A percentile compares a stretch with the other conserved stretches of the same genome.
These are phyloP conservation scores for Brenthis daphne DNA, from an alignment of 2,888 invertebrate genomes.

Conservation along the genomic window DNA sequence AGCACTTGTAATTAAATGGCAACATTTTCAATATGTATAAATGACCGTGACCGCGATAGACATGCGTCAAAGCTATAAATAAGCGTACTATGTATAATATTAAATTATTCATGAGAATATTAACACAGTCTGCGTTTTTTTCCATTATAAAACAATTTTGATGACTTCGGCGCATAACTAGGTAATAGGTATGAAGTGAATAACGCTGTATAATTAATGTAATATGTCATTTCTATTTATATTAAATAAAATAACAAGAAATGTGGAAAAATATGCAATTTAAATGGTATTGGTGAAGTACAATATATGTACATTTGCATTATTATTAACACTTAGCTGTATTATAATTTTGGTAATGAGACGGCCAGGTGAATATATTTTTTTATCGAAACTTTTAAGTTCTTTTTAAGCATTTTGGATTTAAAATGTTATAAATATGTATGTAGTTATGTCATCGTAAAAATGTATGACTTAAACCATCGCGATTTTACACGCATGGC, in stretches of 20 bases:
- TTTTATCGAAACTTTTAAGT: not conserved
- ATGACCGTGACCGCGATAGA: slow-evolving; percentile 28
- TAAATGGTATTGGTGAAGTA: too few relatives aligned
- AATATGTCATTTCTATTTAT: too few relatives aligned
- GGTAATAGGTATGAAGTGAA: slow-evolving; percentile 6
- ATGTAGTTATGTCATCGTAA: slow-evolving; percentile 17
- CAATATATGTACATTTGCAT: too few relatives aligned
- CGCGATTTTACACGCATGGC: slow-evolving; percentile 19
- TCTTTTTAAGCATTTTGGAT: not conserved
- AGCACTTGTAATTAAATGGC: slow-evolving; percentile 3
- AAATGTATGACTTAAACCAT: slow-evolving; percentile 13
- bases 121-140: slow-evolving; percentile 13
- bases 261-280: too few relatives aligned
- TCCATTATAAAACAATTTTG: slow-evolving; percentile 15
- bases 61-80: slow-evolving; percentile 20
- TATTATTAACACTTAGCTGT: too few relatives aligned
- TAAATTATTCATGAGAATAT: slow-evolving; percentile 9
- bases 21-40: slow-evolving; percentile 16
- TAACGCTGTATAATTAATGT: not conserved
- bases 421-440: not conserved
- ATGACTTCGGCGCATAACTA: slow-evolving; percentile 7
- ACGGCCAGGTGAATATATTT: too few relatives aligned
- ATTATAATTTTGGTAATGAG: too few relatives aligned
- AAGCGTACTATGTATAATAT: slow-evolving; percentile 12
- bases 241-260: too few relatives aligned